Base-by-base conservation (phyloP, 1,140 invertebrate genomes). In the Metopolophium dirhodum region DNA sequence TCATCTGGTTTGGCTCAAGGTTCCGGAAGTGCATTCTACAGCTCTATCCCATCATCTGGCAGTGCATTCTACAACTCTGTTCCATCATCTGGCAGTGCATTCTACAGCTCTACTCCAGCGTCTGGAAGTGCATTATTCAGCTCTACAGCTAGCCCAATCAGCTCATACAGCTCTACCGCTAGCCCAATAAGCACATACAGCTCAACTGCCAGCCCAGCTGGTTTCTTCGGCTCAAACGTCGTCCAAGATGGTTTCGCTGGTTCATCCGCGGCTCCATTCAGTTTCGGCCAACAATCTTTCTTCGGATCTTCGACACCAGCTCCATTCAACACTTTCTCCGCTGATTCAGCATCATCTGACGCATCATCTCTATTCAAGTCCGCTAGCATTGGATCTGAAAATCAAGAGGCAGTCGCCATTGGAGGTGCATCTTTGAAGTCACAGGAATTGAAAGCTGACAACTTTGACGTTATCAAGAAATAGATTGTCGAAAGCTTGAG, bases 261-360 rank as follows among this genome's bases (percentile, higher is more conserved):
- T 68, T 90, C 89, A 30, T 90, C 51, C 18, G 23, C 57, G 6
- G 30, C 89, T 30, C 89, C 89, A 3, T 68, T 90, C 57, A 23
- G 23, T 26, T 86, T 86, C 41, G 23, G 22, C 26, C 26, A 86
- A 86, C 82, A 85, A 85, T 51, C 86, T 22, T 90, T 90, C 89
- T 68, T 61, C 7, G 89, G 89, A 26, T 68, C 89, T 18, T 90
- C 89, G 9, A 90, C 89, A 37, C 89, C 89, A 61, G 89, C 89
- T 45, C 89, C 89, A 26, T 68, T 90, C 2, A 86, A 47, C 41
- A 45, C 83, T 86, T 45, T 86, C 41, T 86, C 41, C 22, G 37
- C 23, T 45, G 23, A 11, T 45, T 49, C 47, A 54, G 7, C 30
- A 11, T 54, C 87, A 89, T 30, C 87, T 88, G 86, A 88, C 18